A percentile compares a stretch with the other conserved stretches of the same genome.
phyloP scores from a whole-genome alignment of 2,113 vertebrate species.

The Rhynchopsitta pachyrhyncha region DNA sequence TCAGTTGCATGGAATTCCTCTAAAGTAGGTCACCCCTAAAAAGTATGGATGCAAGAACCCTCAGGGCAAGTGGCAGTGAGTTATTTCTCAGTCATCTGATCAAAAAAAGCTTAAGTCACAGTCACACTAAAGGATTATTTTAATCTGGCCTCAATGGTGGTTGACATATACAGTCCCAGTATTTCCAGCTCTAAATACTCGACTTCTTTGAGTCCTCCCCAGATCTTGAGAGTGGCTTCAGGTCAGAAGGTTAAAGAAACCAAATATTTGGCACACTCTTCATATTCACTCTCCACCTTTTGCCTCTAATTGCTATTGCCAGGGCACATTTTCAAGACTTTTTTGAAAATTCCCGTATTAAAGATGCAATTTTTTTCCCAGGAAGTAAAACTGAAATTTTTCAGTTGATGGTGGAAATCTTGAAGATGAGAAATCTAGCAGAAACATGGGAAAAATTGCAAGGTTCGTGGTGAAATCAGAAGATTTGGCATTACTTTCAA shows the following conservation, averaged over 20 bases:
- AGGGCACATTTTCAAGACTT: neutral
- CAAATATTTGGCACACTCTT: neutral
- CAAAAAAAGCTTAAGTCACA: neutral
- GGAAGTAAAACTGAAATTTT: neutral
- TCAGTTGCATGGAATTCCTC: slow-evolving; percentile 26
- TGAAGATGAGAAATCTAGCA: neutral
- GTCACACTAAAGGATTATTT: neutral
- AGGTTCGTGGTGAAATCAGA: neutral
- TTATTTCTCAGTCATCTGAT: slow-evolving; percentile 26
- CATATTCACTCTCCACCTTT: neutral
- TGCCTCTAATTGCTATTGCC: neutral
- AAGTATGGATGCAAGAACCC: neutral
- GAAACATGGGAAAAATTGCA: neutral
- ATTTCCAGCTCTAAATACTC: neutral
- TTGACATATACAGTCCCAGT: neutral
- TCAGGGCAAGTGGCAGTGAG: neutral
- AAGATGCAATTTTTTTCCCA: fast-evolving
- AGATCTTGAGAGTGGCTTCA: neutral
- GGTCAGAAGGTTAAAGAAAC: neutral
- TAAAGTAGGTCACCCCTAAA: slow-evolving; percentile 14
- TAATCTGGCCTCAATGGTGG: neutral
- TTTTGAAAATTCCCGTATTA: neutral
- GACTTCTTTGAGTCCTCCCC: neutral
- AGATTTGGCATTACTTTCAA: neutral
- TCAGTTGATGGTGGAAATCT: neutral